Conservation (phyloP, 2,888 invertebrate species). For the Mallateleia sp. region DNA sequence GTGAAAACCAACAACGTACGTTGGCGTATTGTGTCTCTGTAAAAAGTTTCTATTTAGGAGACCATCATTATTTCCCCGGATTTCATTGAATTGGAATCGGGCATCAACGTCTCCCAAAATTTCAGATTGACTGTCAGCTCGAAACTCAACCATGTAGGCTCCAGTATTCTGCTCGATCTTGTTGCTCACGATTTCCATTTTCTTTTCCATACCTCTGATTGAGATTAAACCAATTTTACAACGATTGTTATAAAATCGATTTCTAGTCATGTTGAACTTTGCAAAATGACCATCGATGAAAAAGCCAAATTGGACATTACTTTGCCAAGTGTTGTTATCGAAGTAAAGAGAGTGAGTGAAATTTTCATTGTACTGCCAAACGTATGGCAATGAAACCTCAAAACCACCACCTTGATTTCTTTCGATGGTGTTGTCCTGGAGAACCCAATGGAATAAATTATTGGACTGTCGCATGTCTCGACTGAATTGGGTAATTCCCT, state of each 20-base stretch:
- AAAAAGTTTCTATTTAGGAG: conserved; percentile 86
- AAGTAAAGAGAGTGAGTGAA: conserved; percentile 97
- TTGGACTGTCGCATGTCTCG: conserved; percentile 98
- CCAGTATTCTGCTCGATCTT: conserved; percentile 95
- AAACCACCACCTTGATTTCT: conserved; percentile 97
- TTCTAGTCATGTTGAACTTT: conserved; percentile 96
- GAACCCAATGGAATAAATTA: conserved; percentile 98
- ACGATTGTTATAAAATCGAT: conserved; percentile 95
- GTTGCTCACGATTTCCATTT: conserved; percentile 95
- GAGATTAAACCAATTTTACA: conserved; percentile 95
- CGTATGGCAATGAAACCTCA: conserved; percentile 95
- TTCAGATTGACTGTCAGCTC: conserved; percentile 97
- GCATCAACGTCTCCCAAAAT: conserved; percentile 96
- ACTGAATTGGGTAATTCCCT: conserved; percentile 96
- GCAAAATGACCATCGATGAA: conserved; percentile 98
- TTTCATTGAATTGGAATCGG: conserved; percentile 94
- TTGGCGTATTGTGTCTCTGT: conserved; percentile 90
- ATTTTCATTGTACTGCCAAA: conserved; percentile 98
- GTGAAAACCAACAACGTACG: conserved; percentile 96
- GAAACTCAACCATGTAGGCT: conserved; percentile 96
- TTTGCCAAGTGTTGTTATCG: conserved; percentile 96
- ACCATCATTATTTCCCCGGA: conserved; percentile 93
- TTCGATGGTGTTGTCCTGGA: conserved; percentile 96
- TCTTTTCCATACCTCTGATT: conserved; percentile 99
- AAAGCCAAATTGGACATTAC: conserved; percentile 96